These are phyloP conservation scores for Zeugodacus cucurbitae DNA, from an alignment of 1,140 invertebrate genomes.

Conservation along the genomic window DNA sequence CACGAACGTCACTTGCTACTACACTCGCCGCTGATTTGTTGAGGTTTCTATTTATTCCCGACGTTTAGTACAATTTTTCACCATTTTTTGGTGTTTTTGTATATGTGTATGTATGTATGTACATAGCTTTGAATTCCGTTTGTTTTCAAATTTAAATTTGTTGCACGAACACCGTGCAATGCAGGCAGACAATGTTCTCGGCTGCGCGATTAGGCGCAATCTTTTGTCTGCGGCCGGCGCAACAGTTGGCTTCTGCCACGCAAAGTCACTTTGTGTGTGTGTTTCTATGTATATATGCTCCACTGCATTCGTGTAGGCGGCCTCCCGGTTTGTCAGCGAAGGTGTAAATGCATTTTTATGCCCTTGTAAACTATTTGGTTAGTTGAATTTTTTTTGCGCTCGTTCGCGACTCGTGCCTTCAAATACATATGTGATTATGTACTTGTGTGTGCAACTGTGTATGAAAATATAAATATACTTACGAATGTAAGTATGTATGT, in stretches of 20 bases:
- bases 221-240: neutral
- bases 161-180: neutral
- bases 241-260: slow-evolving; percentile 3
- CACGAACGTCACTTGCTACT: neutral
- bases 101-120: neutral
- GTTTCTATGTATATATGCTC: neutral
- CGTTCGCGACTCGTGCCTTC: neutral
- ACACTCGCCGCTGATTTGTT: neutral
- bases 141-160: slow-evolving; percentile 24
- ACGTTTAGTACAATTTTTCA: neutral
- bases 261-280: neutral
- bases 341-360: slow-evolving; percentile 29
- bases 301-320: neutral
- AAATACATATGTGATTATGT: neutral
- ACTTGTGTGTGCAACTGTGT: too few relatives aligned
- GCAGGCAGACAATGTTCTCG: neutral
- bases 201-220: neutral
- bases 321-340: neutral
- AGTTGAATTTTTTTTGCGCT: neutral
- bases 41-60: neutral
- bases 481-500: too few relatives aligned
- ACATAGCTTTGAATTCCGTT: neutral
- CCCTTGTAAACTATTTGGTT: neutral
- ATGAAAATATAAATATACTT: too few relatives aligned
- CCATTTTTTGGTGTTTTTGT: neutral